These are phyloP conservation scores for Leucoraja ocellata DNA, from an alignment of 2,797 vertebrate genomes.

Conservation along the genomic window DNA sequence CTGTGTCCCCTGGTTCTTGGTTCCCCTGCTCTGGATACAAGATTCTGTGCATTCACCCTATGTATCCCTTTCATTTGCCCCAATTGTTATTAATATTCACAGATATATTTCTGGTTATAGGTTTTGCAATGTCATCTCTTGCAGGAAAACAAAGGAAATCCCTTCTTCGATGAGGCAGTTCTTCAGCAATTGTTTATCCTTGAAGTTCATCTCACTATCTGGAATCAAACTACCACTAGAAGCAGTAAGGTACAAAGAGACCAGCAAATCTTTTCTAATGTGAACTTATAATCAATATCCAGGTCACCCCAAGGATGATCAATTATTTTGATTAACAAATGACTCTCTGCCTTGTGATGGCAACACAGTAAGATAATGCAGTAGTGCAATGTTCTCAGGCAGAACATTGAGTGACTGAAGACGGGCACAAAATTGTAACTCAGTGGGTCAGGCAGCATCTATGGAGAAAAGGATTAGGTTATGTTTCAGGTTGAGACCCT, in stretches of 20 bases:
- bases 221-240: slow-evolving; percentile 74
- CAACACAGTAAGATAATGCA: not conserved
- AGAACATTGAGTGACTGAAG: not conserved
- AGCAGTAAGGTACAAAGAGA: slow-evolving; percentile 65
- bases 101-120: not conserved
- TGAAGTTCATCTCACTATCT: slow-evolving; percentile 65
- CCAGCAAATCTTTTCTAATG: not conserved
- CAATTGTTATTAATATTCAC: not conserved
- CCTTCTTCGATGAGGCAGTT: slow-evolving; percentile 67
- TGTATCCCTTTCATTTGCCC: too few relatives aligned
- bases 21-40: too few relatives aligned
- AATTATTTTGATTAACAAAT: not conserved
- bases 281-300: not conserved
- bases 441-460: too few relatives aligned
- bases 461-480: too few relatives aligned
- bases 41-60: too few relatives aligned
- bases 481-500: too few relatives aligned
- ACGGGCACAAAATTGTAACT: too few relatives aligned
- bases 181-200: slow-evolving; percentile 65
- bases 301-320: too few relatives aligned
- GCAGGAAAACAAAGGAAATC: slow-evolving; percentile 61
- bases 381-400: not conserved
- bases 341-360: not conserved
- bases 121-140: slow-evolving; percentile 36
- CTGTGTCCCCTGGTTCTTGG: too few relatives aligned